Conservation (phyloP, 2,888 invertebrate genomes). For the Nipponacmea schrenckii region DNA sequence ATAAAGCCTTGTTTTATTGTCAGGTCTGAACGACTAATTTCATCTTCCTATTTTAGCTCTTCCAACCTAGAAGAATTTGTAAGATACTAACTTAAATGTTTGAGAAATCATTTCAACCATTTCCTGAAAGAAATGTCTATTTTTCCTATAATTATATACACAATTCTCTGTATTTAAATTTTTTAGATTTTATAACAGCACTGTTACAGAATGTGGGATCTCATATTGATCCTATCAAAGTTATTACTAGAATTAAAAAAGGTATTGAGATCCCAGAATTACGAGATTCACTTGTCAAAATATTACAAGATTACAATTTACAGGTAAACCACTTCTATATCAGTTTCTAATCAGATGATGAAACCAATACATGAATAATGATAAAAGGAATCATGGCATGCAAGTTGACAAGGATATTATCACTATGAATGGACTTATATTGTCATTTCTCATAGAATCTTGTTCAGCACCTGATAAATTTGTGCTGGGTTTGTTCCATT, state of each 20-base stretch:
- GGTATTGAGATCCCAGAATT: slow-evolving; percentile 89
- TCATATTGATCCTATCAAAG: slow-evolving; percentile 84
- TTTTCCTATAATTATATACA: not conserved
- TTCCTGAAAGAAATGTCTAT: too few relatives aligned
- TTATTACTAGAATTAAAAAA: slow-evolving; percentile 83
- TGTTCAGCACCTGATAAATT: too few relatives aligned
- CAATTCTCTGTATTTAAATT: slow-evolving; percentile 9
- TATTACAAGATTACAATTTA: slow-evolving; percentile 93
- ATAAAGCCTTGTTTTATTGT: too few relatives aligned
- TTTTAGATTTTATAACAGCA: slow-evolving; percentile 76
- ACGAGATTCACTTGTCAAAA: slow-evolving; percentile 89
- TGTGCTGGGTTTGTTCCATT: too few relatives aligned
- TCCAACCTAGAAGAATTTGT: too few relatives aligned
- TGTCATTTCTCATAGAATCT: not conserved
- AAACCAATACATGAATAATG: too few relatives aligned
- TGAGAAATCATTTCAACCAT: too few relatives aligned
- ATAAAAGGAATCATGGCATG: too few relatives aligned
- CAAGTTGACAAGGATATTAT: too few relatives aligned
- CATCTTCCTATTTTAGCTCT: too few relatives aligned
- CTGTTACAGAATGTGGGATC: slow-evolving; percentile 80
- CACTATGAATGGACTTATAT: not conserved
- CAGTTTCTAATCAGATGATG: not conserved
- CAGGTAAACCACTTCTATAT: slow-evolving; percentile 73
- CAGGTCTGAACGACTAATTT: too few relatives aligned
- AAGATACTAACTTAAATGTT: too few relatives aligned